Evolutionary conservation across 1,140 invertebrate species (phyloP), one percentile per base, ranked within the genome.

Genomic region (Microplitis mediator): DNA sequence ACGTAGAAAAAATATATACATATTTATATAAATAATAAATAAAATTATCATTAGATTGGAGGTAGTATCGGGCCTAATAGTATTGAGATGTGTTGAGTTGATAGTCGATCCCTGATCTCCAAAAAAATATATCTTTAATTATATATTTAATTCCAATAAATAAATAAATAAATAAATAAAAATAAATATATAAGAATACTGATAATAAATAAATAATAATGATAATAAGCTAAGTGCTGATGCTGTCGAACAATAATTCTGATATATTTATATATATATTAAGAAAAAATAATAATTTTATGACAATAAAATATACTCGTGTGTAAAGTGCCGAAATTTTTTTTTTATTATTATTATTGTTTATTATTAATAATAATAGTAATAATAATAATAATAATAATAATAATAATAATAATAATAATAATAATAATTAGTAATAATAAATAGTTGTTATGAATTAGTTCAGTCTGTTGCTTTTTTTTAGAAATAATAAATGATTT

Each of bases 191-290:
- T 75, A 61, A 45, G 34, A 67, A 14, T 69, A 70, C 45, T 70
- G 60, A 74, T 32, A 62, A 50, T 23, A 68, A 62, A 52, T 67
- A 71, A 58, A 2, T 36, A 34, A 67, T 56, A 74, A 72, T 77
- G 39, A 63, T 68, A 45, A 45, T 86, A 86, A 81, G 80, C 80
- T 86, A 86, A 86, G 83, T 79, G 84, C 76, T 77, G 81, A 87
- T 87, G 86, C 86, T 87, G 85, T 86, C 85, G 86, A 86, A 87
- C 86, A 87, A 87, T 87, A 87, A 87, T 85, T 82, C 77, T 80
- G 80, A 86, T 81, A 83, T 82, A 82, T 80, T 81, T 82, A 84
- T 83, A 84, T 70, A 70, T 54, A 45, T 70, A 66, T 70, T 34
- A 51, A 69, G 64, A 45, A 72, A 61, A 51, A 71, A 69, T 71